Evolutionary conservation across 2,888 invertebrate species (phyloP), one percentile per base, ranked within the genome.

Genomic region (Elysia crispata): DNA sequence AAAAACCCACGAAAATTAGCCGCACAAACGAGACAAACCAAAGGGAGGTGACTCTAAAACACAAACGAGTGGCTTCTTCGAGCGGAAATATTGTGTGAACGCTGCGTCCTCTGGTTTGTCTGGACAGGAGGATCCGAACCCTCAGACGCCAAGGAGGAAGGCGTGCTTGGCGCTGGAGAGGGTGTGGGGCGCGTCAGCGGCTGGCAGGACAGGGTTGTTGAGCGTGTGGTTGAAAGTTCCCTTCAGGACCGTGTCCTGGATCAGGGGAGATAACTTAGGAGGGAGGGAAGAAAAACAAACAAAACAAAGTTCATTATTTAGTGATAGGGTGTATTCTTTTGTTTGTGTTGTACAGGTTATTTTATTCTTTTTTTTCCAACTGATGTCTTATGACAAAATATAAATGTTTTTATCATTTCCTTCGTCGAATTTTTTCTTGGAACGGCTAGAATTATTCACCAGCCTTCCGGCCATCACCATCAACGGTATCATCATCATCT

Each of bases 211-310:
- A 6, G 91, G 92, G 84, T 92, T 92, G 86, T 90, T 91, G 75
- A 92, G 86, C 23, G 91, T 91, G 20, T 90, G 90, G 84, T 92
- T 92, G 85, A 92, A 92, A 31, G 91, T 92, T 54, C 91, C 91
- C 69, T 86, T 87, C 75, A 92, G 84, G n/a, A 92, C 90, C 25
- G 91, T 91, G 82, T 92, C 92, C 83, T 91, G 91, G 20, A 91
- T 84, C 84, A 91, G 84, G 20, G 92, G 91, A 23, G 91, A 91
- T 79, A 90, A 90, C 91, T 91, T 89, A 76, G 89, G 90, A 76
- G 76, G 81, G 76, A 84, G 79, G 82, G 81, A 64, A 69, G 11
- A 18, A n/a, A 30, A 54, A 74, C 18, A 74, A 72, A 15, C 30
- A 41, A n/a, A n/a, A n/a, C n/a, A n/a, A n/a, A n/a, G n/a, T n/a